phyloP scores from a whole-genome alignment of 2,888 invertebrate genomes.

The Campoletis raptor region DNA sequence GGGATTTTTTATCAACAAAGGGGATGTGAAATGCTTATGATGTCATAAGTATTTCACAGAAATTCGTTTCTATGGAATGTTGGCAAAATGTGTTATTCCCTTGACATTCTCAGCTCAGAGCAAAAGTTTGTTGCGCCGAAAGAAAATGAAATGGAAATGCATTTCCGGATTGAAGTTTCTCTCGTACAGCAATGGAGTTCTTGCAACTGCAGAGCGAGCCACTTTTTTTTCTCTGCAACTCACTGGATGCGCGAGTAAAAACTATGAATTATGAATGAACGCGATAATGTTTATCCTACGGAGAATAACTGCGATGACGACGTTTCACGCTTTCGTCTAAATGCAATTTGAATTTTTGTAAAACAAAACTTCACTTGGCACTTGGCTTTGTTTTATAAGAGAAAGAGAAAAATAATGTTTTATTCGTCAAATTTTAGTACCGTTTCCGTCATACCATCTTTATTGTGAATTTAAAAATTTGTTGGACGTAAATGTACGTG shows the following conservation, averaged over 20 bases:
- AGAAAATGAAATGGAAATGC: constrained; percentile 57
- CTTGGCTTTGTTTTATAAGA: constrained; percentile 21
- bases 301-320: constrained; percentile 65
- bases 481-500: neutral
- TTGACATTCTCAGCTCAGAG: constrained; percentile 28
- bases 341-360: constrained; percentile 74
- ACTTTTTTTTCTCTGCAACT: constrained; percentile 12
- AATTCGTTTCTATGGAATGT: constrained; percentile 22
- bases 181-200: constrained; percentile 15
- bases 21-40: neutral
- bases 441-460: neutral
- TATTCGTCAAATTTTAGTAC: constrained; percentile 31
- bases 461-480: neutral
- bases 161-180: constrained; percentile 59
- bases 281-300: constrained; percentile 71
- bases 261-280: constrained; percentile 77
- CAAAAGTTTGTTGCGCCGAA: constrained; percentile 26
- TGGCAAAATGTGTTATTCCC: constrained; percentile 16
- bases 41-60: constrained; percentile 15
- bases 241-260: constrained; percentile 54
- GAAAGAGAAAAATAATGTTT: neutral
- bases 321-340: constrained; percentile 74
- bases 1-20: neutral
- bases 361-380: constrained; percentile 40
- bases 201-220: constrained; percentile 17